Evolutionary conservation across 2,113 vertebrate genomes (phyloP), one percentile per base, ranked within the genome.

Genomic region (Progne subis): DNA sequence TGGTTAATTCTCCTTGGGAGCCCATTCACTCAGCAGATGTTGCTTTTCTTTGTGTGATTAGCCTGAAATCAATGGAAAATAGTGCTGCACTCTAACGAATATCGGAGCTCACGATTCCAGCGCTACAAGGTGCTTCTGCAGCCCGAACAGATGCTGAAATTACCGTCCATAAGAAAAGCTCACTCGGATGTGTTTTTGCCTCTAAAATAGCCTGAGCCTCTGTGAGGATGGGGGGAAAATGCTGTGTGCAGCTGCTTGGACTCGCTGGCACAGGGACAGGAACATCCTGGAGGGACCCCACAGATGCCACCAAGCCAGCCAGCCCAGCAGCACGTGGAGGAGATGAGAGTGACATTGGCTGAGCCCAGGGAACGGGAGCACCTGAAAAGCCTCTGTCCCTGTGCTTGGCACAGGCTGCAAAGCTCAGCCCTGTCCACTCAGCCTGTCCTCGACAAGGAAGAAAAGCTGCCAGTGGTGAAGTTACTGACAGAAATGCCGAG

Each of bases 1-100:
- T 20, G 7, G 82, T 82, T 96, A 71, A 92, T 94, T 86, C 94
- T 96, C 95, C 88, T 94, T 63, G 69, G 83, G 88, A 97, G 72
- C 74, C 80, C 80, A 95, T 96, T 97, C 95, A 94, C 41, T 59
- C 47, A 59, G 91, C 95, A 97, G 95, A 94, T 97, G 96, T 94
- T 94, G 86, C 91, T 84, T 96, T 96, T 96, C 91, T 96, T 91
- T 79, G 72, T 91, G 65, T 79, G 77, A 94, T 92, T 86, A 94
- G 92, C 79, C 81, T 71, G 88, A 70, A 94, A 96, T 92, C 86
- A 91, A 75, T 5, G 19, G 88, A 56, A 86, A 92, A 95, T 77
- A 75, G 92, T 88, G 88, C 72, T 44, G 50, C 85, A 52, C 81
- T 96, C 87, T 68, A 74, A 86, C 92, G 78, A 92, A 88, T 31